Evolutionary conservation across 2,113 vertebrate genomes (phyloP), one percentile per base, ranked within the genome.

Genomic region (Podilymbus podiceps): DNA sequence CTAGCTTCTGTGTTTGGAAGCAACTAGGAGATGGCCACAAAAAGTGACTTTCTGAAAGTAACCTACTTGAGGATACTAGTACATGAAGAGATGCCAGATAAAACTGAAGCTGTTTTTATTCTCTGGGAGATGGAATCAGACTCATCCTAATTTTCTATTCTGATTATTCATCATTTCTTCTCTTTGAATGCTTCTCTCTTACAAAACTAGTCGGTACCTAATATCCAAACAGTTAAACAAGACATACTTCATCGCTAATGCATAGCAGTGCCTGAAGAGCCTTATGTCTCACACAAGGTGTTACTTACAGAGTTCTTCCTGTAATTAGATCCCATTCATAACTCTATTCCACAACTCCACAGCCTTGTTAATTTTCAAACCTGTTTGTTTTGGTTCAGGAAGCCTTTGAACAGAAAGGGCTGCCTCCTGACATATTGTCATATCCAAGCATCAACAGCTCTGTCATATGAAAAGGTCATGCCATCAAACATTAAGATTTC

Each of bases 391-490:
- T 71, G 66, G 88, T 82, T 96, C 91, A 82, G 73, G 64, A 97
- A 76, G 50, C 87, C 83, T 80, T 78, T 50, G 85, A 92, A 62
- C 12, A 84, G 91, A 52, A 93, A 93, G 42, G 68, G 31, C 88
- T 94, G 53, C 74, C 42, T 55, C 17, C 77, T 95, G 95, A 95
- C 94, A 85, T 69, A 80, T 85, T 97, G 91, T 96, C 97, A 92
- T 87, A 94, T 66, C 55, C 96, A 66, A 25, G 79, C 47, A 92
- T 79, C 95, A 85, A 25, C 68, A 79, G 53, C 67, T 82, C 47
- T 97, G 97, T 88, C 89, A 83, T 79, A 72, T 78, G 90, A 96
- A 97, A 98, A 98, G 97, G 94, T 97, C 94, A 44, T 46, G 95
- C 93, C 97, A 96, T 52, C 71, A 93, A 89, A 78, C 60, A 97